Base-by-base conservation (phyloP, 2,113 vertebrate species). In the Cynoglossus semilaevis region DNA sequence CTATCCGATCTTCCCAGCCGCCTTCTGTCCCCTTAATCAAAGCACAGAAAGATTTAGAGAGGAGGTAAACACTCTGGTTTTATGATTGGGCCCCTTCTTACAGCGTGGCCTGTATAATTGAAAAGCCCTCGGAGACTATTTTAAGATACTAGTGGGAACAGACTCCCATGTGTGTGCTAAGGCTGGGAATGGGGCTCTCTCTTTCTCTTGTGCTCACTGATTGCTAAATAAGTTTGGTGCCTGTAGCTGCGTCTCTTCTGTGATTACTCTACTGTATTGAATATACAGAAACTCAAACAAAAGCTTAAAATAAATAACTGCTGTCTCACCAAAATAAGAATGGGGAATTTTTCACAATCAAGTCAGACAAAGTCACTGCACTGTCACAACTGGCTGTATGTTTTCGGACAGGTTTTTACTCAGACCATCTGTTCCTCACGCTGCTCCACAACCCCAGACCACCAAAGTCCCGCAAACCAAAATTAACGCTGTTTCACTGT, bases 51-150 rank as follows among this genome's bases (percentile, higher is more conserved):
- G 76, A 88, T 88, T 85, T 84, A 85, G 73, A 80, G 82, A 82
- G 76, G 86, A 87, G 81, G 79, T 87, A 81, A 86, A 89, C 85
- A 80, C 61, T 76, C 74, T 86, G 88, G 86, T 87, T 91, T 90
- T 88, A 81, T 86, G 81, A 83, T 88, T 88, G 86, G 72, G 74
- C 80, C 85, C 83, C 87, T 87, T 86, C 82, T 77, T 75, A 82
- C 70, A 66, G 72, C 75, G 80, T 79, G 69, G 79, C 77, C 82
- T 83, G 74, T 84, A 68, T 88, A 89, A 90, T 87, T 90, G 87
- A 87, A 90, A 89, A 89, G 86, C 76, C 82, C 78, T 84, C 48
- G 17, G 82, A 60, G 82, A 76, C 86, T 90, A 90, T 90, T 90
- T 88, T 86, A 76, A 80, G 87, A 84, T 67, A 48, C 57, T 68